Percentiles rank a stretch among this genome's conserved stretches.
Conservation (phyloP, 1,140 invertebrate genomes). For the Drosophila auraria region DNA sequence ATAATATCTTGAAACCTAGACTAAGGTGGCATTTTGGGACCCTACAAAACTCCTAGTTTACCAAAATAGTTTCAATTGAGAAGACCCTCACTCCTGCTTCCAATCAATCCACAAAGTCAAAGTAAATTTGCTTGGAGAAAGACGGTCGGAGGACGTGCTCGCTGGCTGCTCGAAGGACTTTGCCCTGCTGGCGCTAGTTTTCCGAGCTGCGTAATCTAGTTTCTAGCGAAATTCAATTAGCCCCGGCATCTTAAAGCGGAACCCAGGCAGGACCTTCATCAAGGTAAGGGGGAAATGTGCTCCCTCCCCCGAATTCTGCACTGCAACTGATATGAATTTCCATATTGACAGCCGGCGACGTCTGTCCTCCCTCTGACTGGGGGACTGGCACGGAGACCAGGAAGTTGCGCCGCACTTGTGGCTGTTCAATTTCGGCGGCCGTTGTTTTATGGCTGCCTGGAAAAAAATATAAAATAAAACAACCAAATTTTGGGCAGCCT, state of each 20-base stretch:
- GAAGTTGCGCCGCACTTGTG: slow-evolving; percentile 49
- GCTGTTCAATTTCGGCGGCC: slow-evolving; percentile 74
- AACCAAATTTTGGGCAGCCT: slow-evolving; percentile 48
- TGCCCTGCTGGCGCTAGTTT: slow-evolving; percentile 55
- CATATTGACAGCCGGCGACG: slow-evolving; percentile 82
- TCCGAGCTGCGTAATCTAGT: slow-evolving; percentile 56
- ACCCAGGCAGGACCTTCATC: slow-evolving; percentile 26
- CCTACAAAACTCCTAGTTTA: neutral
- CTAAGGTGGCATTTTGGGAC: neutral
- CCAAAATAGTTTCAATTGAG: slow-evolving; percentile 16
- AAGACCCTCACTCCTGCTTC: neutral
- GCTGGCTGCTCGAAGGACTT: slow-evolving; percentile 52
- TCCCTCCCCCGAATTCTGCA: neutral
- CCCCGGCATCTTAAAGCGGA: slow-evolving; percentile 52
- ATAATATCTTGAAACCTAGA: neutral
- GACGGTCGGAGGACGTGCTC: slow-evolving; percentile 41
- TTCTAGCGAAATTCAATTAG: slow-evolving; percentile 71
- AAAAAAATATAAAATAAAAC: slow-evolving; percentile 12
- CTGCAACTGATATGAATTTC: slow-evolving; percentile 80
- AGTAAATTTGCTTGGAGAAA: slow-evolving; percentile 45
- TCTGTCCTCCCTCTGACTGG: slow-evolving; percentile 19
- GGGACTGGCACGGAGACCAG: slow-evolving; percentile 2
- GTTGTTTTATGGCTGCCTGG: slow-evolving; percentile 69
- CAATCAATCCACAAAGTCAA: slow-evolving; percentile 56
- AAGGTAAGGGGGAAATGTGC: slow-evolving; percentile 1